Conservation (phyloP, 2,797 vertebrate species). For the Propithecus deckenii region DNA sequence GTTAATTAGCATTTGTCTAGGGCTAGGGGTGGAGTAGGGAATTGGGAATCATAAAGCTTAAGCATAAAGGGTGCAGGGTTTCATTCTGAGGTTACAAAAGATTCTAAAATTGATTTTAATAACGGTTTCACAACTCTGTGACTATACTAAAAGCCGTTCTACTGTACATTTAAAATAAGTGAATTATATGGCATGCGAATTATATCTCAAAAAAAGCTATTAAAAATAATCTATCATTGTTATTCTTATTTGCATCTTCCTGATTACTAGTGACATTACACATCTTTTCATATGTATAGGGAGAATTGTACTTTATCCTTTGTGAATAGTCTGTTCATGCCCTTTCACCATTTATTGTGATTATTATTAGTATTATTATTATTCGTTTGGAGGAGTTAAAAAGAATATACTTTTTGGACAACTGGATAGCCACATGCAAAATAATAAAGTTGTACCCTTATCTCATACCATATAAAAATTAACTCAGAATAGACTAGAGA, state of each 20-base stretch:
- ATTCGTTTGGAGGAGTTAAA: background rate
- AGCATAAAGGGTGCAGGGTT: background rate
- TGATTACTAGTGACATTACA: background rate
- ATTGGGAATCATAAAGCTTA: background rate
- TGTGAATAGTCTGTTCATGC: background rate
- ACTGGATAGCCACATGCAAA: background rate
- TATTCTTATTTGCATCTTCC: background rate
- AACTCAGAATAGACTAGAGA: background rate
- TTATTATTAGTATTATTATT: background rate
- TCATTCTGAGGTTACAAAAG: background rate
- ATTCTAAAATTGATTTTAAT: background rate
- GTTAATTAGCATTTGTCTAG: background rate
- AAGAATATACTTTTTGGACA: background rate
- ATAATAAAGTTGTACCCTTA: background rate
- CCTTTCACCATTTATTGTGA: background rate
- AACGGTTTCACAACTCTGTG: background rate
- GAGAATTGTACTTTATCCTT: background rate
- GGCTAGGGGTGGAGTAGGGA: background rate
- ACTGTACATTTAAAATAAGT: background rate
- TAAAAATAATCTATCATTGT: background rate
- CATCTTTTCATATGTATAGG: background rate
- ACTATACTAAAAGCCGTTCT: background rate
- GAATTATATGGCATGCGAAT: background rate
- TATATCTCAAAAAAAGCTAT: background rate
- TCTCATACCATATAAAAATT: background rate